Percentiles rank a stretch among this genome's conserved stretches.
Evolutionary conservation across 2,797 vertebrate species (phyloP).

Genomic region (Poecilia gillii): DNA sequence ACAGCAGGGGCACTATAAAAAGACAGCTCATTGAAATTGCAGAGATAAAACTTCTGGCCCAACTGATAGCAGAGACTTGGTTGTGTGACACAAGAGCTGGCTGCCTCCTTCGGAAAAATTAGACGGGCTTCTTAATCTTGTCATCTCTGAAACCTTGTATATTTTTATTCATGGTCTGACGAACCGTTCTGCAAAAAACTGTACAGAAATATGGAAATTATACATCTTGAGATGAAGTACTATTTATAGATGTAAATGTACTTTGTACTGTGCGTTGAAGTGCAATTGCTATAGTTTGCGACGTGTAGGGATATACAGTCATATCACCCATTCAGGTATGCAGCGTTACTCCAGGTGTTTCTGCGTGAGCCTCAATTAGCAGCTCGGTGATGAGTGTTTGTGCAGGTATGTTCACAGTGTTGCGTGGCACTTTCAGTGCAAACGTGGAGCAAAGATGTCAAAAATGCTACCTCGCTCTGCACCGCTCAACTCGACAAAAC

Average conservation of each 20-base stretch:
- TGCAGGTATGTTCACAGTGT: slow-evolving; percentile 40
- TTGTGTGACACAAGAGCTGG: slow-evolving; percentile 48
- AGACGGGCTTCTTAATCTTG: slow-evolving; percentile 35
- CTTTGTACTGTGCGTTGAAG: slow-evolving; percentile 79
- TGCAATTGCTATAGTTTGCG: slow-evolving; percentile 71
- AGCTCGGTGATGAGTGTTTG: slow-evolving; percentile 28
- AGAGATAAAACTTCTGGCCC: slow-evolving; percentile 53
- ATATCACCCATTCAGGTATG: slow-evolving; percentile 68
- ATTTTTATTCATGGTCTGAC: slow-evolving; percentile 60
- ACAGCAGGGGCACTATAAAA: slow-evolving; percentile 43
- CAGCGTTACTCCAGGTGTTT: slow-evolving; percentile 50
- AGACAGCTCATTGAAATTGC: slow-evolving; percentile 32
- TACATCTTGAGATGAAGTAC: slow-evolving; percentile 59
- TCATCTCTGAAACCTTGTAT: slow-evolving; percentile 61
- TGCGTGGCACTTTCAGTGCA: slow-evolving; percentile 33
- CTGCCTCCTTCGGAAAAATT: slow-evolving; percentile 39
- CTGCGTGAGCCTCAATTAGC: slow-evolving; percentile 48
- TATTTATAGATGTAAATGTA: slow-evolving; percentile 80
- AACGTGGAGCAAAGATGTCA: slow-evolving; percentile 28
- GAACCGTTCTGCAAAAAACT: slow-evolving; percentile 30
- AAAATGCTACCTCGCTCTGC: slow-evolving; percentile 85
- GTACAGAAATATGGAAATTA: slow-evolving; percentile 54
- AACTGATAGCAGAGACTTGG: slow-evolving; percentile 63
- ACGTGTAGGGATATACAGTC: slow-evolving; percentile 34
- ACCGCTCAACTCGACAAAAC: slow-evolving; percentile 80